These are phyloP conservation scores for Nebria ingens DNA, from an alignment of 1,140 invertebrate species.

Conservation along the genomic window DNA sequence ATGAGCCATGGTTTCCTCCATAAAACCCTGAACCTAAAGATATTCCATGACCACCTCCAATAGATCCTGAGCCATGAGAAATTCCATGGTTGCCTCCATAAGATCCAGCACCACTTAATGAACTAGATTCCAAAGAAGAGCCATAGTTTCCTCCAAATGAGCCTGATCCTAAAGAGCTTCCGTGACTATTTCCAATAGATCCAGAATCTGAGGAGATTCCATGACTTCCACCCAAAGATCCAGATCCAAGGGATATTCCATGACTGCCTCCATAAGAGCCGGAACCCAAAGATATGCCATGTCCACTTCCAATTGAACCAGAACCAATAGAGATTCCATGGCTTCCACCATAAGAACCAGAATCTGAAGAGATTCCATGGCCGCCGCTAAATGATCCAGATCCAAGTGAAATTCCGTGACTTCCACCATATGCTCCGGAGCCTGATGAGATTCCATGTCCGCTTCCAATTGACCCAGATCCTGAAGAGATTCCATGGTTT, in stretches of 20 bases:
- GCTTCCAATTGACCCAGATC: slow-evolving; percentile 13
- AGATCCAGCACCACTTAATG: neutral
- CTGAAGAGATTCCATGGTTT: slow-evolving; percentile 20
- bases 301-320: neutral
- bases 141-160: neutral
- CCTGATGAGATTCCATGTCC: slow-evolving; percentile 20
- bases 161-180: slow-evolving; percentile 11
- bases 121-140: neutral
- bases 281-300: too few relatives aligned
- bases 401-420: slow-evolving; percentile 9
- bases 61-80: neutral
- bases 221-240: neutral
- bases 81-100: neutral
- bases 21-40: neutral
- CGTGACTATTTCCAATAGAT: neutral
- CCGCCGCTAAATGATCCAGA: slow-evolving; percentile 10
- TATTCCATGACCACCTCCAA: neutral
- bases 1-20: neutral
- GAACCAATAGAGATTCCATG: slow-evolving; percentile 11
- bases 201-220: slow-evolving; percentile 4
- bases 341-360: neutral
- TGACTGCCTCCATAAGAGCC: slow-evolving; percentile 14
- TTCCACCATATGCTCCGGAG: slow-evolving; percentile 15
- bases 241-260: slow-evolving; percentile 1
- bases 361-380: slow-evolving; percentile 9